phyloP scores from a whole-genome alignment of 2,113 vertebrate genomes.

The Opisthocomus hoazin region DNA sequence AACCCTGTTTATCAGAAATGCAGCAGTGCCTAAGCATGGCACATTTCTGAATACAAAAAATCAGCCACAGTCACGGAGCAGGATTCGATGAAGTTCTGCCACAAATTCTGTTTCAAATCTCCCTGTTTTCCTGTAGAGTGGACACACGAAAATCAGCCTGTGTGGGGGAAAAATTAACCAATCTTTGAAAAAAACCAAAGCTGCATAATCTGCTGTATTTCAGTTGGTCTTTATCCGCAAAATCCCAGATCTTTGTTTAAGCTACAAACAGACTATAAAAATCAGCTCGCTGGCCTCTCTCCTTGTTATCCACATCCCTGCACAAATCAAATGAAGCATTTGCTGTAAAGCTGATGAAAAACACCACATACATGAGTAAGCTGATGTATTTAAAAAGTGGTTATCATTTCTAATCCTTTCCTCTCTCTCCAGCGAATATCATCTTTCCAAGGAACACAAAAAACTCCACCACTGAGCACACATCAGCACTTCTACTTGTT shows the following conservation, averaged over 20 bases:
- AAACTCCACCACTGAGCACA: constrained; percentile 37
- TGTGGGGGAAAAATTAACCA: constrained; percentile 61
- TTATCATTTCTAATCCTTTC: constrained; percentile 69
- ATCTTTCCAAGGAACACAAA: constrained; percentile 46
- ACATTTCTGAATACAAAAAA: background rate
- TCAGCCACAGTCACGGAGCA: background rate
- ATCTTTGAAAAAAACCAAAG: constrained; percentile 66
- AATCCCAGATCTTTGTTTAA: constrained; percentile 81
- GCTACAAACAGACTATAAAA: constrained; percentile 73
- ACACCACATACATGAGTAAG: constrained; percentile 46
- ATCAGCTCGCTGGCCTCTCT: constrained; percentile 68
- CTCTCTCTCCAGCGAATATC: constrained; percentile 61
- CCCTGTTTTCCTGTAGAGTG: constrained; percentile 37
- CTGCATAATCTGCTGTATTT: constrained; percentile 75
- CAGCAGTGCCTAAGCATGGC: background rate
- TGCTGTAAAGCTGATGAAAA: constrained; percentile 71
- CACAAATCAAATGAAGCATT: constrained; percentile 76
- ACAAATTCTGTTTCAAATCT: constrained; percentile 39
- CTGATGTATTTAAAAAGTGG: constrained; percentile 67
- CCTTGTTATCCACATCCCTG: constrained; percentile 71
- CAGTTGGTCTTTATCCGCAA: constrained; percentile 71
- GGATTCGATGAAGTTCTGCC: constrained; percentile 7
- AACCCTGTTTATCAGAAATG: background rate
- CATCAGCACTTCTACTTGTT: constrained; percentile 53
- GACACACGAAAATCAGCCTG: background rate